phyloP scores from a whole-genome alignment of 2,113 vertebrate species.

The Lucifuga dentata region DNA sequence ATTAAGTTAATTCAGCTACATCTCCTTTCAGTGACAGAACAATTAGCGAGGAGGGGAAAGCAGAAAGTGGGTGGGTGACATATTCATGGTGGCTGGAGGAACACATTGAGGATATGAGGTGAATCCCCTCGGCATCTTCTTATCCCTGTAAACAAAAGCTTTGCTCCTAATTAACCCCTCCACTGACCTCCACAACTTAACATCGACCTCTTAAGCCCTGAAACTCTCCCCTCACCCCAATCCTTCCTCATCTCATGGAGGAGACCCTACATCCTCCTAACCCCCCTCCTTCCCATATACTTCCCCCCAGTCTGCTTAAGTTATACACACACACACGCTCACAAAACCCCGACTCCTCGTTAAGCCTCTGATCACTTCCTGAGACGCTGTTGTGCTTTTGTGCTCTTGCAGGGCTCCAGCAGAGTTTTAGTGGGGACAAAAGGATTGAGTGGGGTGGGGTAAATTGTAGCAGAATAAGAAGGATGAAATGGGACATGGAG shows the following conservation, averaged over 20 bases:
- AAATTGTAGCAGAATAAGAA: slow-evolving; percentile 8
- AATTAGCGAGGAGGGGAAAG: slow-evolving; percentile 50
- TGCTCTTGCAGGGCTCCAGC: slow-evolving; percentile 50
- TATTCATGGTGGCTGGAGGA: slow-evolving; percentile 51
- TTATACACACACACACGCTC: not conserved
- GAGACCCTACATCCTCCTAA: slow-evolving; percentile 34
- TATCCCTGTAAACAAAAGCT: slow-evolving; percentile 68
- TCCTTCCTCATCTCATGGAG: slow-evolving; percentile 41
- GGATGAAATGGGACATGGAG: slow-evolving; percentile 29
- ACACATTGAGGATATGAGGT: slow-evolving; percentile 42
- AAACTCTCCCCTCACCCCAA: slow-evolving; percentile 62
- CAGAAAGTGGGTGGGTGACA: slow-evolving; percentile 53
- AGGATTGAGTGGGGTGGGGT: not conserved
- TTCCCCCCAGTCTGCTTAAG: slow-evolving; percentile 10
- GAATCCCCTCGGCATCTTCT: slow-evolving; percentile 48
- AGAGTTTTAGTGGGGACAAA: slow-evolving; percentile 60
- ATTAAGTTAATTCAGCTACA: slow-evolving; percentile 60
- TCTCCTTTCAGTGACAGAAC: slow-evolving; percentile 54
- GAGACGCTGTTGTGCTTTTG: slow-evolving; percentile 74
- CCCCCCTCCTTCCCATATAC: no score
- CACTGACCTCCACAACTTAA: slow-evolving; percentile 74
- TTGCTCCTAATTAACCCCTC: slow-evolving; percentile 77
- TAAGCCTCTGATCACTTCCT: slow-evolving; percentile 80
- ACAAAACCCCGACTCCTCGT: slow-evolving; percentile 61
- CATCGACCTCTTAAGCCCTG: slow-evolving; percentile 74